Evolutionary conservation across 2,113 vertebrate genomes (phyloP), one percentile per base, ranked within the genome.

Genomic region (Pipra filicauda): DNA sequence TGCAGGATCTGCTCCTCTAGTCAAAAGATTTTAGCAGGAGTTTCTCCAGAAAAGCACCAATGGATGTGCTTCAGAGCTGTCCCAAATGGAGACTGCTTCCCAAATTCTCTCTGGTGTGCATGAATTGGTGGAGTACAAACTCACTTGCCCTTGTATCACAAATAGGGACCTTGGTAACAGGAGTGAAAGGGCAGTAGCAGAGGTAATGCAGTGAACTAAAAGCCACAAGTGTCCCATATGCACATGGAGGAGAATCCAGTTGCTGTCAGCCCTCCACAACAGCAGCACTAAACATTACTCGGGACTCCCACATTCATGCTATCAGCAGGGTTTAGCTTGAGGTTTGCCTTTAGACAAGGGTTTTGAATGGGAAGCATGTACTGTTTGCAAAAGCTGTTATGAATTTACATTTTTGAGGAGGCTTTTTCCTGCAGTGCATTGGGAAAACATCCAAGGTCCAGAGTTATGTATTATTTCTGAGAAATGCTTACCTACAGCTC

Each of bases 381-480:
- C 62, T 69, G 22, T 62, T 94, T 93, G 79, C 43, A 76, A 83
- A 90, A 83, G 41, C 51, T 64, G 43, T 51, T 84, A 95, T 2
- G 48, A 91, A 96, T 95, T 89, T 70, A 91, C 62, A 91, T 93
- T 91, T 95, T 61, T 78, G 33, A 93, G 73, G 65, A 86, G 52
- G 65, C 41, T 88, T 94, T 80, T 77, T 92, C 73, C 65, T 87
- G 37, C 66, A 94, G 70, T 3, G 5, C 22, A 4, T n/a, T 89
- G 84, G 81, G 78, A 95, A 88, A 73, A 37, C 2, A 0, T 88
- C 66, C 85, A 93, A 88, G 66, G 61, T 73, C 59, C 66, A 91
- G 91, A 84, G 48, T 93, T 44, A 49, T 0, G 1, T 52, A 66
- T 70, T 85, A 91, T 48, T 95, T 92, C 71, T 14, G 2, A 94